These are phyloP conservation scores for Nudaria mundana DNA, from an alignment of 2,888 invertebrate genomes.

Conservation along the genomic window DNA sequence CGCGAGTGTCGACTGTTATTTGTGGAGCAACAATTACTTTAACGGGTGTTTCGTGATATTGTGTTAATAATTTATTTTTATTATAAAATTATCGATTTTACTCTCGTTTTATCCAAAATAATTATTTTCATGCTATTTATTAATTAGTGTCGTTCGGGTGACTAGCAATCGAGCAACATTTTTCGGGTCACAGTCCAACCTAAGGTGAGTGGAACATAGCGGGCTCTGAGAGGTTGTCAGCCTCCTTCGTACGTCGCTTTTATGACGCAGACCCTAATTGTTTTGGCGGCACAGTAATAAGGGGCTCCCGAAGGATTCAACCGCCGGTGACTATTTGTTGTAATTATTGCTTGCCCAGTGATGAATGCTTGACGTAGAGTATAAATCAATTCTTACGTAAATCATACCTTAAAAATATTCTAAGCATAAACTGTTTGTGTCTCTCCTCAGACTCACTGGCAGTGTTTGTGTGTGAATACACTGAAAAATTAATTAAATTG, in stretches of 20 bases:
- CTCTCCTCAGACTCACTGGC: slow-evolving; percentile 1
- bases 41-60: slow-evolving; percentile 50
- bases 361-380: slow-evolving; percentile 30
- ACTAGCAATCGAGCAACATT: slow-evolving; percentile 59
- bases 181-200: slow-evolving; percentile 69
- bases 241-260: slow-evolving; percentile 28
- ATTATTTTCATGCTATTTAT: slow-evolving; percentile 72
- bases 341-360: slow-evolving; percentile 38
- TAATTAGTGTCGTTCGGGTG: slow-evolving; percentile 62
- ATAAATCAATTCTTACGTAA: slow-evolving; percentile 25
- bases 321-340: slow-evolving; percentile 39
- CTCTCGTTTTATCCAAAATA: slow-evolving; percentile 53
- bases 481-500: slow-evolving; percentile 6
- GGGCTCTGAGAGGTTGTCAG: slow-evolving; percentile 28
- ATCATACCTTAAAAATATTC: slow-evolving; percentile 11
- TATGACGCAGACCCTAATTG: slow-evolving; percentile 43
- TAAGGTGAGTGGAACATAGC: slow-evolving; percentile 58
- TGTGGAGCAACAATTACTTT: slow-evolving; percentile 47
- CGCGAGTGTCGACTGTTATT: slow-evolving; percentile 53
- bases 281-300: slow-evolving; percentile 30
- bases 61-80: slow-evolving; percentile 55
- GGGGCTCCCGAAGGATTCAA: slow-evolving; percentile 31
- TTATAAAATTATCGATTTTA: slow-evolving; percentile 72
- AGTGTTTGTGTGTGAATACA: slow-evolving; percentile 1
- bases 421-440: slow-evolving; percentile 8